Base-by-base conservation (phyloP, 2,888 invertebrate genomes). In the Steinernema scapterisci region DNA sequence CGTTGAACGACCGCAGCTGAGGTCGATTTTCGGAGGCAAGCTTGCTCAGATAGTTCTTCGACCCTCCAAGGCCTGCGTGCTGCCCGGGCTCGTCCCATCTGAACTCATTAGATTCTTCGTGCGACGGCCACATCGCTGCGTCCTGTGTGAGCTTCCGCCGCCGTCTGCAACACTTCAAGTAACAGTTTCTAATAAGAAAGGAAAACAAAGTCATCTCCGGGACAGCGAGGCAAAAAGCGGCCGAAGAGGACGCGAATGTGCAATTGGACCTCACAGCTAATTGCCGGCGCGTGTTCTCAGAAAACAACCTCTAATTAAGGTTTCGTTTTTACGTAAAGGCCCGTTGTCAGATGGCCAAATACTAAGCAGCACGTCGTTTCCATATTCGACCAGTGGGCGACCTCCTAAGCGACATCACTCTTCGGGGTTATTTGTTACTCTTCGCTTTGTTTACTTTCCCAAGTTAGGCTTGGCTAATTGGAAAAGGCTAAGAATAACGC, bases 1-100 rank as follows among this genome's bases (percentile, higher is more conserved):
- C 73, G 56, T 78, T 78, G 51, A 79, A 78, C 23, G 72, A 71
- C 23, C 78, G 73, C 73, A 78, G 77, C 43, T 78, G 75, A 5
- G 16, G n/a, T 16, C 48, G 48, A 9, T 38, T 38, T 5, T 11
- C 23, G 54, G 54, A 11, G 54, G 16, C 23, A 6, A 25, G 13
- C 63, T 63, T 63, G 27, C 16, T 27, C 63, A 63, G 19, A 31
- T 16, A 63, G 38, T 27, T 38, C 31, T 63, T 63, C 16, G 63
- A 63, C 16, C 27, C 27, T 63, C 31, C 31, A 31, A 63, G 9
- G 6, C 25, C 63, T 7, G 31, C 63, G 19, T 31, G 27, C 1
- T 31, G 11, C 27, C 63, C 38, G 38, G 21, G 11, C 11, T 5
- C 25, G 16, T 31, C 63, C 63, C 63, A 63, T 31, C 16, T 63